Base-by-base conservation (phyloP, 1,140 invertebrate species). In the Argopecten irradians region DNA sequence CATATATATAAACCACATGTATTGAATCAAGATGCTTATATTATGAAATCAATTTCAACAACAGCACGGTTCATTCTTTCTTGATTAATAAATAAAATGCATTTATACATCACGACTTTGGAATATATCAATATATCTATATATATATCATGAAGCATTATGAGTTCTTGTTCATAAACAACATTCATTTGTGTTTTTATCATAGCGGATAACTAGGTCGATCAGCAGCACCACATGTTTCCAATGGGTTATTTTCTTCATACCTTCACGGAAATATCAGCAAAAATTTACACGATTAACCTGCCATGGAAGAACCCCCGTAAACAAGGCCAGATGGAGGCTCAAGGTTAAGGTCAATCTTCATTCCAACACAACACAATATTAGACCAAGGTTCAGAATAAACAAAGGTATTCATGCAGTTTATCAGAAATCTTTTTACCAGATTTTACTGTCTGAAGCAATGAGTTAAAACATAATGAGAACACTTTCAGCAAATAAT, bases 11-110 rank as follows among this genome's bases (percentile, higher is more conserved):
- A 22, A 8, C 16, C 55, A 71, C 28, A 71, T 7, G 1, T 3
- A 71, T 3, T 71, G 55, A 11, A 71, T 71, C n/a, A 22, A 71
- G 55, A 28, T 28, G 55, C 55, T 71, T 71, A 71, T 71, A 71
- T 71, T 71, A 71, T 71, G n/a, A n/a, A 71, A 71, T 71, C 55
- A 71, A 71, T 71, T 71, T n/a, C 28, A n/a, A 71, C n/a, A 71
- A 28, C 55, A 71, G n/a, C 55, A 71, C 5, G 55, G 28, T 3
- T 71, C 22, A 71, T n/a, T 71, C 11, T 39, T 39, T 39, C 36
- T 39, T 5, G 13, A 39, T 39, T 39, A 39, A 13, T 39, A 13
- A 39, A 71, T 71, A 5, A n/a, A 71, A 71, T n/a, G 3, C 5
- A n/a, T n/a, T n/a, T n/a, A n/a, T 22, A n/a, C n/a, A 71, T 71